These are phyloP conservation scores for Coluber constrictor DNA, from an alignment of 2,797 vertebrate genomes.

Conservation along the genomic window DNA sequence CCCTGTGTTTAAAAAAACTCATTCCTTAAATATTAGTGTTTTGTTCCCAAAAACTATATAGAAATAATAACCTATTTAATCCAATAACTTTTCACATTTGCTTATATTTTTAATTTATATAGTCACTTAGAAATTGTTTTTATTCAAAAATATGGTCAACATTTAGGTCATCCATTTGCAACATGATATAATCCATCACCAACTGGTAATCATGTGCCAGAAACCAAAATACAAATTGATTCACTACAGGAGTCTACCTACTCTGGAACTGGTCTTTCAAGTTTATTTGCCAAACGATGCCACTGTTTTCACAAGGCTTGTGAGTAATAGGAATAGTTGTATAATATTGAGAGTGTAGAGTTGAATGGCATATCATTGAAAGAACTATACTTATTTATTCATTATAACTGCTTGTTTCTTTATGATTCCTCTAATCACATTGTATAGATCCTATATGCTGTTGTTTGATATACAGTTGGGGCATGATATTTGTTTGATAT, in stretches of 20 bases:
- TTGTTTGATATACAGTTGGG: too few species aligned
- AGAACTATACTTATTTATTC: background rate
- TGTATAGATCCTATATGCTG: background rate
- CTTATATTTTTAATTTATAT: background rate
- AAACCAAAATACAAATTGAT: conserved; percentile 25
- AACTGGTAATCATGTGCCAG: conserved; percentile 42
- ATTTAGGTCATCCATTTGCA: conserved; percentile 54
- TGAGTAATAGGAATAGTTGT: conserved; percentile 19
- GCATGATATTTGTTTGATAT: too few species aligned
- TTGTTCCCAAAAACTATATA: background rate
- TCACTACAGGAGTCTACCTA: conserved; percentile 36
- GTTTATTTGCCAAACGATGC: conserved; percentile 25
- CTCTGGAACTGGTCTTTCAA: conserved; percentile 29
- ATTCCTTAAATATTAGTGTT: background rate
- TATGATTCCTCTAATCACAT: background rate
- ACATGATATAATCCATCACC: conserved; percentile 13
- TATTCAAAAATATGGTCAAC: conserved; percentile 40
- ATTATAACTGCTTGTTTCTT: background rate
- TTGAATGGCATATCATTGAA: background rate
- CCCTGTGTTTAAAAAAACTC: background rate
- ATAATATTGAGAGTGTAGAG: background rate
- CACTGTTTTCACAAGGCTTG: conserved; percentile 25
- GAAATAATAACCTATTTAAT: background rate
- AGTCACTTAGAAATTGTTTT: conserved; percentile 26
- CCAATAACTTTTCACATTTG: background rate